Percentiles rank a stretch among this genome's conserved stretches.
phyloP scores from a whole-genome alignment of 2,113 vertebrate genomes.

The Hemibagrus wyckioides region DNA sequence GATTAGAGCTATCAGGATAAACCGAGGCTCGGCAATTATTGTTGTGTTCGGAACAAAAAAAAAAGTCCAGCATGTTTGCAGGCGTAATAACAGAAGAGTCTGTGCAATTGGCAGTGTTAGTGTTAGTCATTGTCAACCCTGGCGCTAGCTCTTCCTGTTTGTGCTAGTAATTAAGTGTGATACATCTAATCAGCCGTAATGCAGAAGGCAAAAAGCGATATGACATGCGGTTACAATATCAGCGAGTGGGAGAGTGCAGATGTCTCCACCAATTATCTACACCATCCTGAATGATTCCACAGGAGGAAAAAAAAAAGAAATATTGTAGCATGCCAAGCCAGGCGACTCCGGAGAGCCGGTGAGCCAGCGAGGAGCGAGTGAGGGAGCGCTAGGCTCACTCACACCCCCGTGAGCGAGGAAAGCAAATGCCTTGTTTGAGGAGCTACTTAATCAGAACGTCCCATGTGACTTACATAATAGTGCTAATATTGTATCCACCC shows the following conservation, averaged over 20 bases:
- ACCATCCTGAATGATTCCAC: constrained; percentile 17
- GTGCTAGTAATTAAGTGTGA: constrained; percentile 54
- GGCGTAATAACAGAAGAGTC: constrained; percentile 32
- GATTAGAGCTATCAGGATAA: neutral
- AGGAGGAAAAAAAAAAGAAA: constrained; percentile 13
- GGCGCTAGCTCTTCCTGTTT: constrained; percentile 32
- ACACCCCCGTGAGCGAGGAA: constrained; percentile 6
- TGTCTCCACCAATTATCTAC: constrained; percentile 35
- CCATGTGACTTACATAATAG: constrained; percentile 48
- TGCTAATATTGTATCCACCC: constrained; percentile 16
- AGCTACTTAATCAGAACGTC: constrained; percentile 40
- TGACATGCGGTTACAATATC: constrained; percentile 50
- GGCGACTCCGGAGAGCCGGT: constrained; percentile 10
- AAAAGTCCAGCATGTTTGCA: constrained; percentile 27
- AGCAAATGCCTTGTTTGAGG: constrained; percentile 21
- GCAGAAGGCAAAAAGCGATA: constrained; percentile 48
- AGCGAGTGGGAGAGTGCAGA: constrained; percentile 44
- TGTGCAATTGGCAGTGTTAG: constrained; percentile 30
- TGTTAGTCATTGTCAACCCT: constrained; percentile 33
- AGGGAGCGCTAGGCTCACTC: too few relatives aligned
- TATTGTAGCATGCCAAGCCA: neutral
- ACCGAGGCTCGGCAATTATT: constrained; percentile 6
- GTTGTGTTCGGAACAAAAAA: neutral
- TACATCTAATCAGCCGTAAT: constrained; percentile 56
- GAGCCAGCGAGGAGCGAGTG: too few relatives aligned